Evolutionary conservation across 2,113 vertebrate genomes (phyloP).

Genomic region (Origma solitaria): DNA sequence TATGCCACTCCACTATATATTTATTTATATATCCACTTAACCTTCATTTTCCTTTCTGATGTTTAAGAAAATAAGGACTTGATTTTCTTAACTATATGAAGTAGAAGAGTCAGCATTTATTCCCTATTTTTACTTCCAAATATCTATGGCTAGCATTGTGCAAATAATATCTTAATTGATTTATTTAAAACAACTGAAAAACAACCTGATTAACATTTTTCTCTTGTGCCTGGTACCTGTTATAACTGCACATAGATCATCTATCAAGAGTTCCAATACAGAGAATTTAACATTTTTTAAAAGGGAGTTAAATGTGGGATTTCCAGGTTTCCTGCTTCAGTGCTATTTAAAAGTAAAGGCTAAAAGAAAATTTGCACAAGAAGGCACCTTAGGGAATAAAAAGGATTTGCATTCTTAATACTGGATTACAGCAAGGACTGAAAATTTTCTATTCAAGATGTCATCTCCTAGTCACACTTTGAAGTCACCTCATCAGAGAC

Average conservation of each 20-base stretch:
- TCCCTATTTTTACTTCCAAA: not conserved
- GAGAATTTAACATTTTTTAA: not conserved
- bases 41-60: not conserved
- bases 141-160: not conserved
- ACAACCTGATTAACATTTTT: not conserved
- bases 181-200: not conserved
- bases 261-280: not conserved
- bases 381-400: not conserved
- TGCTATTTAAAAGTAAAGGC: not conserved
- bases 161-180: not conserved
- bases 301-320: not conserved
- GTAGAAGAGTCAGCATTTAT: not conserved
- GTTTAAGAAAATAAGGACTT: not conserved
- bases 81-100: not conserved
- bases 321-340: not conserved
- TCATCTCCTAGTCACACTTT: not conserved
- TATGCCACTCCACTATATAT: not conserved
- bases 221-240: not conserved
- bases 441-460: not conserved
- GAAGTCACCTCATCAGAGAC: not conserved
- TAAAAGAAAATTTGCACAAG: not conserved
- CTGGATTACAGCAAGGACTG: not conserved
- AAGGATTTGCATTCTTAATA: not conserved
- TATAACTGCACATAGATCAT: not conserved
- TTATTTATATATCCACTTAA: not conserved